A percentile compares a stretch with the other conserved stretches of the same genome.
Conservation (phyloP, 2,797 vertebrate genomes). For the Gallinago stenura region DNA sequence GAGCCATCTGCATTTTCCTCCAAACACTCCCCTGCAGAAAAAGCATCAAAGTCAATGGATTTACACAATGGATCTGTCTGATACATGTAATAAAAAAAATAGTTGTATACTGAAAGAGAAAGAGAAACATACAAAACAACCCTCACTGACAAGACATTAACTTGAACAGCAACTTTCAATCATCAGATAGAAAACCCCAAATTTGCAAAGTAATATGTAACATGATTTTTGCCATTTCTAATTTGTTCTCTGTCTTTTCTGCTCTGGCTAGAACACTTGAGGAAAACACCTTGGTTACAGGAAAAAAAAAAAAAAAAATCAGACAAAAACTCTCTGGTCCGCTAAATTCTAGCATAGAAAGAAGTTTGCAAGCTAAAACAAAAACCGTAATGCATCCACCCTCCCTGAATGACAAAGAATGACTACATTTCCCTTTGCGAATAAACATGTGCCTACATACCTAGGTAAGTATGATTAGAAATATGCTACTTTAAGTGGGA, state of each 20-base stretch:
- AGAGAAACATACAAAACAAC: neutral
- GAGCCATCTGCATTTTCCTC: neutral
- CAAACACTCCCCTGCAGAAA: neutral
- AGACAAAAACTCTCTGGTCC: neutral
- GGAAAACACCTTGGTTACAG: neutral
- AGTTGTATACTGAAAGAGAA: neutral
- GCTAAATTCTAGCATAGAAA: neutral
- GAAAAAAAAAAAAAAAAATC: neutral
- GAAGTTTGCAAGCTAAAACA: neutral
- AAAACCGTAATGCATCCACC: neutral
- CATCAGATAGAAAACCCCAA: neutral
- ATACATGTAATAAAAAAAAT: neutral
- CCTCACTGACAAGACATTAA: neutral
- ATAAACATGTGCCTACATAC: neutral
- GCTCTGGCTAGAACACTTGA: neutral
- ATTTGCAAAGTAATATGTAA: neutral
- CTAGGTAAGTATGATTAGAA: neutral
- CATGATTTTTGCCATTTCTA: neutral
- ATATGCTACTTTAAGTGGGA: neutral
- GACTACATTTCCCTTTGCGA: neutral
- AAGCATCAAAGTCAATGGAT: neutral
- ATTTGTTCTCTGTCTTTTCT: neutral
- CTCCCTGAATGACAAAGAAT: neutral
- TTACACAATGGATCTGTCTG: neutral
- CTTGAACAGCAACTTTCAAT: neutral